Conservation (phyloP, 30 jellyfish, hydroid and myxozoan species). For the Cassiopea andromeda region DNA sequence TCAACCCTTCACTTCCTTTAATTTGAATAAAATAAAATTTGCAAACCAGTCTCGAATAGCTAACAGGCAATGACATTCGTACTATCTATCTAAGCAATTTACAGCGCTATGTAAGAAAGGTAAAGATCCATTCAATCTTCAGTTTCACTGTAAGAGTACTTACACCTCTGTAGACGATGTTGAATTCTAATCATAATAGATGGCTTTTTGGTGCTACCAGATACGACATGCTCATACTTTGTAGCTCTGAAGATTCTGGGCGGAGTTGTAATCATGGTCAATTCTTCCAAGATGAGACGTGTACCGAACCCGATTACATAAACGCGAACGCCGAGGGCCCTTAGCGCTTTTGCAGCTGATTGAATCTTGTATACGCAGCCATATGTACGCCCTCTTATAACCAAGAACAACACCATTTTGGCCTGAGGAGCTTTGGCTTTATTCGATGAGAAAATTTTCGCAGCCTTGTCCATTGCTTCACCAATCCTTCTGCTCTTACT, state of each 20-base stretch:
- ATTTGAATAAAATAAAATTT: no score
- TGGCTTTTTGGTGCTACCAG: conserved; percentile 60
- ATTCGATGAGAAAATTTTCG: conserved; percentile 43
- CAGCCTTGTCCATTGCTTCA: conserved; percentile 63
- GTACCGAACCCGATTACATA: conserved; percentile 72
- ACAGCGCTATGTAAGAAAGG: background rate
- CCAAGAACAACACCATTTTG: conserved; percentile 54
- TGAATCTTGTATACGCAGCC: conserved; percentile 80
- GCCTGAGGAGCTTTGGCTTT: conserved; percentile 42
- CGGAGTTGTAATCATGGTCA: conserved; percentile 69
- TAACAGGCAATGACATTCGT: no score
- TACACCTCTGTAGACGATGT: conserved; percentile 68
- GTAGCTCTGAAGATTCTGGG: conserved; percentile 79
- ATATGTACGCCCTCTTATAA: conserved; percentile 71
- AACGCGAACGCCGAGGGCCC: conserved; percentile 69
- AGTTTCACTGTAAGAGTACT: background rate
- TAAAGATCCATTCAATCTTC: background rate
- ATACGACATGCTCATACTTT: conserved; percentile 60
- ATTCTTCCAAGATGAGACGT: conserved; percentile 60
- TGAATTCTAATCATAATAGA: conserved; percentile 67
- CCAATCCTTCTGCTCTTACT: conserved; percentile 65
- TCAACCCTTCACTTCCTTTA: no score
- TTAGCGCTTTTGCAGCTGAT: conserved; percentile 64
- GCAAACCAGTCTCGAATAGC: no score
- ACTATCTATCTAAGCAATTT: background rate